A percentile compares a stretch with the other conserved stretches of the same genome.
phyloP scores from a whole-genome alignment of 2,888 invertebrate species.

The Drosophila koepferae region DNA sequence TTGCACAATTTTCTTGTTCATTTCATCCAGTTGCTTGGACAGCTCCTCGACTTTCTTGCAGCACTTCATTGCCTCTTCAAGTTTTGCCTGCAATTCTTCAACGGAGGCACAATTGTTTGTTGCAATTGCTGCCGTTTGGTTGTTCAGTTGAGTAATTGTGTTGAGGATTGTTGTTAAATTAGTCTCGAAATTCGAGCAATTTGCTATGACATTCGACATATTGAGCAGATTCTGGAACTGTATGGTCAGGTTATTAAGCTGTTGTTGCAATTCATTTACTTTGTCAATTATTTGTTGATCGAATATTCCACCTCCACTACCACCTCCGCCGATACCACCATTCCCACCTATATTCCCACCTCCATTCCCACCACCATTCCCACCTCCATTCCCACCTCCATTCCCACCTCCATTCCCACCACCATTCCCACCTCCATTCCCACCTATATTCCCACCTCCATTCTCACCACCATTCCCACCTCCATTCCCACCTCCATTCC shows the following conservation, averaged over 20 bases:
- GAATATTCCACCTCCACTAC: not conserved
- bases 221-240: not conserved
- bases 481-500: fast-evolving
- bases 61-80: slow-evolving; percentile 3
- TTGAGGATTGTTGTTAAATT: not conserved
- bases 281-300: not conserved
- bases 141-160: not conserved
- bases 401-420: too few species aligned
- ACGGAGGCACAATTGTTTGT: not conserved
- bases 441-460: too few species aligned
- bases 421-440: not conserved
- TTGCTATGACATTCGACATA: not conserved
- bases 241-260: not conserved
- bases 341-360: not conserved
- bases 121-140: not conserved
- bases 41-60: slow-evolving; percentile 31
- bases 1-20: not conserved
- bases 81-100: slow-evolving; percentile 3
- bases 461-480: not conserved
- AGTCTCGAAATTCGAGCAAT: not conserved
- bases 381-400: not conserved
- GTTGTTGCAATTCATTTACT: slow-evolving; percentile 21
- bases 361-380: not conserved
- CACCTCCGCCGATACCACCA: fast-evolving
- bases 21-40: not conserved